Conservation (phyloP, 1,140 invertebrate genomes). For the Mya arenaria region DNA sequence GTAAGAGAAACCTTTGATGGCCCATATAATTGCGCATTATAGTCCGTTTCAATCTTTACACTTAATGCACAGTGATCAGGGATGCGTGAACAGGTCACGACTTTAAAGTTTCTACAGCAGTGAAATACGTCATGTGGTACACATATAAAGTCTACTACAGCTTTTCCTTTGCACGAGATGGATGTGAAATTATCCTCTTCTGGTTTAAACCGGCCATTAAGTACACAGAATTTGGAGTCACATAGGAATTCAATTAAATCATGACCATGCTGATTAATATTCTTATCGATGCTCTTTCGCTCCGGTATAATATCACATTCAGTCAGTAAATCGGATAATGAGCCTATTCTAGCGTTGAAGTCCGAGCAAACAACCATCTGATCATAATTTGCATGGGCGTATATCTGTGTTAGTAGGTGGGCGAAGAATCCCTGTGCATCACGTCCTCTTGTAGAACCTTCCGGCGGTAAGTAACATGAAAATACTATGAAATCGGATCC, state of each 20-base stretch:
- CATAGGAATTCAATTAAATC: slow-evolving; percentile 38
- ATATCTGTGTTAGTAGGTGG: slow-evolving; percentile 16
- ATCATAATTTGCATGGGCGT: background rate
- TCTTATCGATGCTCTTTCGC: slow-evolving; percentile 20
- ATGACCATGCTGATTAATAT: slow-evolving; percentile 36
- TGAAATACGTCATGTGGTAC: slow-evolving; percentile 5
- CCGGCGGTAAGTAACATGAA: slow-evolving; percentile 22
- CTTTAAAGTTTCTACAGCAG: slow-evolving; percentile 16
- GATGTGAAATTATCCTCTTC: slow-evolving; percentile 10
- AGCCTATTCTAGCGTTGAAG: slow-evolving; percentile 30
- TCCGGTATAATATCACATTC: background rate
- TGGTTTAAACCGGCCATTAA: background rate
- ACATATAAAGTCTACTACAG: slow-evolving; percentile 40
- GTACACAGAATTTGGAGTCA: slow-evolving; percentile 24
- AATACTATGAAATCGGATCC: slow-evolving; percentile 10
- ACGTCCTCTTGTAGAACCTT: slow-evolving; percentile 16
- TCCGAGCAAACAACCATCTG: slow-evolving; percentile 4
- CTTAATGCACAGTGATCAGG: slow-evolving; percentile 25
- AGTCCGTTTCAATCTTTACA: too few species aligned
- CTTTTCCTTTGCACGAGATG: background rate
- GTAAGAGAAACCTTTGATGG: too few species aligned
- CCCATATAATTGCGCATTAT: too few species aligned
- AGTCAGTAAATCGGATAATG: background rate
- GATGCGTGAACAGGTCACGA: background rate
- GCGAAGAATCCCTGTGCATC: slow-evolving; percentile 21